Conservation (phyloP, 2,888 invertebrate species). For the Trichogramma evanescens region DNA sequence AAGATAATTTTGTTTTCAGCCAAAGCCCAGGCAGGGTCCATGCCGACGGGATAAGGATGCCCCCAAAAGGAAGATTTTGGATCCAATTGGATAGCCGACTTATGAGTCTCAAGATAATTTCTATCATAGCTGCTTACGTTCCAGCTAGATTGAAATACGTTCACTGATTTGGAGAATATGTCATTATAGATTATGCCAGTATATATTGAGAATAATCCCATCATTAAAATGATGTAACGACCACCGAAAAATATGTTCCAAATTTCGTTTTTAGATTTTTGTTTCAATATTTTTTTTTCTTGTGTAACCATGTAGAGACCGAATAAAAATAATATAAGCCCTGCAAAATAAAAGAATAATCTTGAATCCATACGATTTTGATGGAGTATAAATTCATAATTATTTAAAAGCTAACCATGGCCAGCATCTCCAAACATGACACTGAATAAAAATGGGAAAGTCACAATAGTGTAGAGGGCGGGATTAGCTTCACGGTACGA, state of each 20-base stretch:
- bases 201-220: constrained; percentile 97
- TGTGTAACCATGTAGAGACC: constrained; percentile 92
- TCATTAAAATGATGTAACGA: constrained; percentile 92
- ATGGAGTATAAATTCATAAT: not conserved
- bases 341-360: constrained; percentile 17
- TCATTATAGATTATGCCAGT: constrained; percentile 98
- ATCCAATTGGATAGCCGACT: constrained; percentile 56
- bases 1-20: constrained; percentile 81
- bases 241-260: constrained; percentile 98
- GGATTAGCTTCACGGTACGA: constrained; percentile 96
- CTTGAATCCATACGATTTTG: not conserved
- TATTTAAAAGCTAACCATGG: constrained; percentile 59
- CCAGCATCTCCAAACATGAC: constrained; percentile 99
- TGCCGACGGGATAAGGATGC: constrained; percentile 79
- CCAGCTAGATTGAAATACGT: constrained; percentile 93
- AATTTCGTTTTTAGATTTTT: constrained; percentile 89
- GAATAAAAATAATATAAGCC: constrained; percentile 77
- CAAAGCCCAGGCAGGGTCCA: constrained; percentile 69
- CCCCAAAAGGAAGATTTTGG: constrained; percentile 57
- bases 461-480: constrained; percentile 92
- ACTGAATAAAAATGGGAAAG: constrained; percentile 95
- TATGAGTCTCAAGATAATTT: constrained; percentile 47
- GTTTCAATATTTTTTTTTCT: constrained; percentile 83
- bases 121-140: constrained; percentile 35
- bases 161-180: constrained; percentile 90